These are phyloP conservation scores for Brienomyrus brachyistius DNA, from an alignment of 2,113 vertebrate genomes.

Conservation along the genomic window DNA sequence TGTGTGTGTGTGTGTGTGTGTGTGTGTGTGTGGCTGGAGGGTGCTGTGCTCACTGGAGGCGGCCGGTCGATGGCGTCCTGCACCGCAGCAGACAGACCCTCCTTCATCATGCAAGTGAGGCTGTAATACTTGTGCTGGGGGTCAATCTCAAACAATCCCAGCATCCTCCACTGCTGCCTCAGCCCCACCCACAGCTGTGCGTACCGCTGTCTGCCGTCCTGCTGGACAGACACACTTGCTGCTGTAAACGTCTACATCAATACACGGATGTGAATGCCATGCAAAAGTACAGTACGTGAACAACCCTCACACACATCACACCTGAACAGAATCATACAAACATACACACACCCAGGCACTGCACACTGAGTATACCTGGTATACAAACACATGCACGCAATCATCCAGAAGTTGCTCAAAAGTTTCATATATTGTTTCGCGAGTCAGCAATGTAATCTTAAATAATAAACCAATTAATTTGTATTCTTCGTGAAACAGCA, in stretches of 20 bases:
- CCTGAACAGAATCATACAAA: neutral
- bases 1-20: neutral
- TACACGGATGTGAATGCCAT: neutral
- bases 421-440: neutral
- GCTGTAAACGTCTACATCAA: neutral
- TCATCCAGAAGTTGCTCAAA: neutral
- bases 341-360: neutral
- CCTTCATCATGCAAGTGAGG: slow-evolving; percentile 75
- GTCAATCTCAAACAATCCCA: slow-evolving; percentile 79
- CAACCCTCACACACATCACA: neutral
- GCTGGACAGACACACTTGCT: slow-evolving; percentile 16
- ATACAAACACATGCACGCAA: neutral
- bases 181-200: slow-evolving; percentile 55
- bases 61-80: slow-evolving; percentile 57
- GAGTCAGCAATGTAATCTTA: neutral
- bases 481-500: neutral
- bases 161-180: slow-evolving; percentile 67
- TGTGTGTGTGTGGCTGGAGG: neutral
- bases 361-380: neutral
- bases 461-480: neutral
- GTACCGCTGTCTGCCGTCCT: slow-evolving; percentile 13
- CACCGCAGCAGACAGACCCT: slow-evolving; percentile 68
- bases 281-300: neutral
- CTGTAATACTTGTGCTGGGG: slow-evolving; percentile 68
- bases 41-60: slow-evolving; percentile 53